Percentiles rank a stretch among this genome's conserved stretches.
Evolutionary conservation across 2,797 vertebrate species (phyloP).

Genomic region (Phrynocephalus forsythii): DNA sequence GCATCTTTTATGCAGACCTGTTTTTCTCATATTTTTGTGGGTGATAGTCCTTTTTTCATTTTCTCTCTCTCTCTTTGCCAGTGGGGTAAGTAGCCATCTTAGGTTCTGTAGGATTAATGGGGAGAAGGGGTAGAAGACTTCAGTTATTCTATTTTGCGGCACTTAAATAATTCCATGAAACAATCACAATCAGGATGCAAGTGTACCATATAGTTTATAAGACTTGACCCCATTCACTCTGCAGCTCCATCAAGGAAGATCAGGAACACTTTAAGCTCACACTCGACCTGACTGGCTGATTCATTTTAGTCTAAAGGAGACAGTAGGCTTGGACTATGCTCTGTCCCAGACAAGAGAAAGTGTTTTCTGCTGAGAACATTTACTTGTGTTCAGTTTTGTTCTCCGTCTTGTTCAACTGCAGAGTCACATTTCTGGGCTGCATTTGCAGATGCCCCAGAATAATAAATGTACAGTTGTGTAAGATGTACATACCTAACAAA

Average conservation of each 20-base stretch:
- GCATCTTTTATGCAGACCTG: neutral
- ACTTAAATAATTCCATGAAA: neutral
- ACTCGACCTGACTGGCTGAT: too few relatives aligned
- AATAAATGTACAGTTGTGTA: too few relatives aligned
- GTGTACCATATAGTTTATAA: neutral
- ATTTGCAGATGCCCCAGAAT: neutral
- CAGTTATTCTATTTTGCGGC: neutral
- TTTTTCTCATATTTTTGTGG: neutral
- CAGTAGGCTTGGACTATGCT: too few relatives aligned
- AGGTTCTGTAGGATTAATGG: neutral
- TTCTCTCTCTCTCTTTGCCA: neutral
- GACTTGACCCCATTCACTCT: neutral
- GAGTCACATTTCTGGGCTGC: neutral
- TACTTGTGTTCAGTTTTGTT: neutral
- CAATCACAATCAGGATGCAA: neutral
- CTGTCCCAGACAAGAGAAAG: neutral
- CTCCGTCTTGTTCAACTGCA: neutral
- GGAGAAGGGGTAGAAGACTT: neutral
- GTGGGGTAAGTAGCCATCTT: too few relatives aligned
- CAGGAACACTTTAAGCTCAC: neutral
- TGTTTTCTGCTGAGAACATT: neutral
- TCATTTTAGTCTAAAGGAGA: neutral
- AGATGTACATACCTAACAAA: too few relatives aligned
- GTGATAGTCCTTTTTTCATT: neutral
- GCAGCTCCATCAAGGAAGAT: neutral